phyloP scores from a whole-genome alignment of 2,113 vertebrate species.

The Antechinus flavipes region DNA sequence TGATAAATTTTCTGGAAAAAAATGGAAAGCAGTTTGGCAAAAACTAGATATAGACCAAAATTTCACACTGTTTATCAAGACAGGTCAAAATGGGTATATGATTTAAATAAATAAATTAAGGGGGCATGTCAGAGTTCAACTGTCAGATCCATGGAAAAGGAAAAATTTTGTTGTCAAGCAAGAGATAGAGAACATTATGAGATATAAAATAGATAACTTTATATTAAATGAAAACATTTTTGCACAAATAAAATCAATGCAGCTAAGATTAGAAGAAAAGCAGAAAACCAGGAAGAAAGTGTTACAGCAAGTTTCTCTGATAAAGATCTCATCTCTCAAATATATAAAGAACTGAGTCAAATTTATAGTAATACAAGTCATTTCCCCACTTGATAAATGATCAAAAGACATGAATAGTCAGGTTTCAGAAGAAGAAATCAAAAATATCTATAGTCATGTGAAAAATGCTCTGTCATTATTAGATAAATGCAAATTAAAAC shows the following conservation, averaged over 20 bases:
- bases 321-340: background rate
- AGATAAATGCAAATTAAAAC: background rate
- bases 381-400: background rate
- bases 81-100: background rate
- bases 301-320: background rate
- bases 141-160: background rate
- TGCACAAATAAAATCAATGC: no score
- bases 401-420: background rate
- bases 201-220: background rate
- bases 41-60: background rate
- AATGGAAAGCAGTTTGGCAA: background rate
- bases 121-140: background rate
- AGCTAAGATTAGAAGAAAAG: background rate
- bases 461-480: background rate
- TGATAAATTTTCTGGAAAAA: background rate
- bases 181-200: background rate
- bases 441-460: background rate
- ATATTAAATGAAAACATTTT: background rate
- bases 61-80: background rate
- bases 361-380: background rate
- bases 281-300: background rate
- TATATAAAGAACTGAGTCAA: background rate
- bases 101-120: background rate
- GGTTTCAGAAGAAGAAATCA: background rate
- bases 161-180: background rate